A percentile compares a stretch with the other conserved stretches of the same genome.
Conservation (phyloP, 2,113 vertebrate species). For the Grammomys dolichurus region DNA sequence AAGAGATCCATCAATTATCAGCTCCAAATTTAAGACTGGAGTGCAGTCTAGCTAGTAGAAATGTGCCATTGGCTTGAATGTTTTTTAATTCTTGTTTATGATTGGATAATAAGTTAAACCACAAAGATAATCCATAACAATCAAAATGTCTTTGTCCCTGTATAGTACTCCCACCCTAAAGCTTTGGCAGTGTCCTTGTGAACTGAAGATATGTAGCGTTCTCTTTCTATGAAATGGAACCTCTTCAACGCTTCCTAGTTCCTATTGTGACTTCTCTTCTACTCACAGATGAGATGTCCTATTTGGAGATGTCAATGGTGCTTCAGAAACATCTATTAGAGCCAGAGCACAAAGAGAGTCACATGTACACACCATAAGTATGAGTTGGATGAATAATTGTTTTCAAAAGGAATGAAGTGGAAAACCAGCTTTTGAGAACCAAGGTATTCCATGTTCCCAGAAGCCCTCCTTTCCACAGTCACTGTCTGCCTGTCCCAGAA, state of each 20-base stretch:
- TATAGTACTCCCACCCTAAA: not conserved
- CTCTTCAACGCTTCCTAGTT: not conserved
- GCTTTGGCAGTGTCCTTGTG: not conserved
- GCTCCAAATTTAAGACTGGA: not conserved
- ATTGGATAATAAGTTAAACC: constrained; percentile 55
- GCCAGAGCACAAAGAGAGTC: not conserved
- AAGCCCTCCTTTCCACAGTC: no score
- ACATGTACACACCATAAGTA: not conserved
- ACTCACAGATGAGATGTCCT: not conserved
- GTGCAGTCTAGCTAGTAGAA: not conserved
- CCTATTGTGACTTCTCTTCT: not conserved
- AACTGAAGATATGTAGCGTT: not conserved
- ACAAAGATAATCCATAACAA: not conserved
- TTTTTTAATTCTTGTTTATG: not conserved
- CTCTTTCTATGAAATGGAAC: not conserved
- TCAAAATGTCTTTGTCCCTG: not conserved
- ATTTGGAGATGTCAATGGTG: no score
- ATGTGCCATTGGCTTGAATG: not conserved
- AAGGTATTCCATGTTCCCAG: no score
- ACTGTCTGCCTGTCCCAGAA: accelerated
- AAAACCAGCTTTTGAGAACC: not conserved
- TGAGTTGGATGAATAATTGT: not conserved
- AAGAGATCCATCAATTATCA: constrained; percentile 21
- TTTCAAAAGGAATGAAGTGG: not conserved
- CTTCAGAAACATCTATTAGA: not conserved